A percentile compares a stretch with the other conserved stretches of the same genome.
phyloP scores from a whole-genome alignment of 2,888 invertebrate genomes.

The Agrochola circellaris region DNA sequence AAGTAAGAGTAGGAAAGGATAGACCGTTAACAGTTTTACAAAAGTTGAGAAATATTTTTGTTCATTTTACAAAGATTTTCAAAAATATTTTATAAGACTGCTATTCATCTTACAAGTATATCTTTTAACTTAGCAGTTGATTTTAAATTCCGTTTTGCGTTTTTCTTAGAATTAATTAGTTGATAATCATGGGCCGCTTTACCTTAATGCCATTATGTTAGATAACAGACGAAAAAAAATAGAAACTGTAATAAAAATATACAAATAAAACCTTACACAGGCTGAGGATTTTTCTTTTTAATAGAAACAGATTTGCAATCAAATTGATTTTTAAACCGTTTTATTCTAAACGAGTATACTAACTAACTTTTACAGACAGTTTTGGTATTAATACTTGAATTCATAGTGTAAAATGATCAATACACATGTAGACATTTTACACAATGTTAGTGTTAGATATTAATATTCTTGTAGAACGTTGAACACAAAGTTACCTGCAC shows the following conservation, averaged over 20 bases:
- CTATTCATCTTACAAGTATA: constrained; percentile 30
- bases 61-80: constrained; percentile 13
- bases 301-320: constrained; percentile 8
- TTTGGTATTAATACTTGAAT: constrained; percentile 6
- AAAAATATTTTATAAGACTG: constrained; percentile 39
- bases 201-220: not conserved
- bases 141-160: constrained; percentile 29
- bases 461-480: constrained; percentile 4
- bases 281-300: not conserved
- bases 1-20: constrained; percentile 38
- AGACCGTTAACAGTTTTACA: constrained; percentile 36
- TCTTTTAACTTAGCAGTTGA: not conserved
- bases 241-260: not conserved
- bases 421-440: not conserved
- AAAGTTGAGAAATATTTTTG: constrained; percentile 30
- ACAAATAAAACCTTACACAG: not conserved
- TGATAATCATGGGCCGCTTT: constrained; percentile 27
- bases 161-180: constrained; percentile 30
- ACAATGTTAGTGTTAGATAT: not conserved
- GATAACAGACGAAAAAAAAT: not conserved
- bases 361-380: constrained; percentile 3
- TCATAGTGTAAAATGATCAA: constrained; percentile 1
- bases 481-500: not conserved
- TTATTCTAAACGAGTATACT: not conserved
- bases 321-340: not conserved